Conservation (phyloP, 2,797 vertebrate genomes). For the Taeniopygia guttata region DNA sequence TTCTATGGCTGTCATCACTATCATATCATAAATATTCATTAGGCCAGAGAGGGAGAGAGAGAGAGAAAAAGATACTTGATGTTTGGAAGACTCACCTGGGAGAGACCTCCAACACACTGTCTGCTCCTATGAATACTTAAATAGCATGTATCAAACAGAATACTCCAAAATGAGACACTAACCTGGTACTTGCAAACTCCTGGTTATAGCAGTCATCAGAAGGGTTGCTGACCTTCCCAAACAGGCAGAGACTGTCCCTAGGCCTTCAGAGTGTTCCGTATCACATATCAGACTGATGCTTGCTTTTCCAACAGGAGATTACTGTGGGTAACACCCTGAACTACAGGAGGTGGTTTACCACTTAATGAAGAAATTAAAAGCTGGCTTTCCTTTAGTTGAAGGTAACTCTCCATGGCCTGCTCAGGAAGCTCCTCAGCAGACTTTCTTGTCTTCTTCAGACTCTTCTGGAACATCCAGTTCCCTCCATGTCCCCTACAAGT, state of each 20-base stretch:
- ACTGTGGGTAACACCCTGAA: not conserved
- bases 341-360: not conserved
- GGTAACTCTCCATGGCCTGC: not conserved
- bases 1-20: constrained; percentile 4
- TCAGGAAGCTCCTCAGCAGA: not conserved
- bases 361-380: not conserved
- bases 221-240: not conserved
- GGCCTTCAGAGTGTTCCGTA: not conserved
- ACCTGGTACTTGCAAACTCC: not conserved
- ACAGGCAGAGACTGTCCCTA: not conserved
- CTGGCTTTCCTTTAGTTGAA: not conserved
- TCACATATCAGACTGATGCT: not conserved
- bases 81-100: constrained; percentile 30
- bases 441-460: not conserved
- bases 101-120: not conserved
- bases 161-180: not conserved
- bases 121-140: not conserved
- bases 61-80: not conserved
- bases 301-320: not conserved
- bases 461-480: not conserved
- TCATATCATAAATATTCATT: constrained; percentile 53
- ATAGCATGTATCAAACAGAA: not conserved
- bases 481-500: fast-evolving
- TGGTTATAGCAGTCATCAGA: not conserved
- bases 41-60: not conserved